Conservation (phyloP, 1,140 invertebrate genomes). For the Octopus bimaculoides region DNA sequence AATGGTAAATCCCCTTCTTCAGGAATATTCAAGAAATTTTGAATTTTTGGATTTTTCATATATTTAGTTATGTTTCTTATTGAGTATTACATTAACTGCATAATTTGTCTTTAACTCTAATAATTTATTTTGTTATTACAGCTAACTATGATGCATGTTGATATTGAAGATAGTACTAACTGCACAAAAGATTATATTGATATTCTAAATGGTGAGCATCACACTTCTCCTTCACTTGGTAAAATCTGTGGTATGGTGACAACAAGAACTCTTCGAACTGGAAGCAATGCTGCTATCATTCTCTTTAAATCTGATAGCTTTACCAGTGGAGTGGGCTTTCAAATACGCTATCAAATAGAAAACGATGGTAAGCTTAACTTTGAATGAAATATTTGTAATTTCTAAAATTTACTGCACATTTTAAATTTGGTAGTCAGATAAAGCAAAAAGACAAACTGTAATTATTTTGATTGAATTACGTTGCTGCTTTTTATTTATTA, state of each 20-base stretch:
- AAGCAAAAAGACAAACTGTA: too few relatives aligned
- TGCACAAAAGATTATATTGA: conserved; percentile 92
- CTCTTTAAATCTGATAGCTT: conserved; percentile 85
- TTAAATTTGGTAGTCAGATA: too few relatives aligned
- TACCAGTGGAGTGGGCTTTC: conserved; percentile 65
- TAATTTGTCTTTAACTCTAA: too few relatives aligned
- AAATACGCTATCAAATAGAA: conserved; percentile 49
- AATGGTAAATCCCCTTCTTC: too few relatives aligned
- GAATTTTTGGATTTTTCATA: too few relatives aligned
- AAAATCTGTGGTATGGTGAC: conserved; percentile 73
- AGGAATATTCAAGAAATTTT: too few relatives aligned
- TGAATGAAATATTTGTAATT: neutral
- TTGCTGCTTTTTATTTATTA: too few relatives aligned
- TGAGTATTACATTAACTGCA: too few relatives aligned
- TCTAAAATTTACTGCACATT: too few relatives aligned
- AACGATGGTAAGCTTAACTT: conserved; percentile 30
- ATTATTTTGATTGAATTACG: too few relatives aligned
- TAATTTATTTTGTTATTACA: too few relatives aligned
- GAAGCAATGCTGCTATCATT: conserved; percentile 80
- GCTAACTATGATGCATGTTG: neutral
- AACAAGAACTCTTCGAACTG: conserved; percentile 76
- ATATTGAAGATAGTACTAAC: conserved; percentile 53
- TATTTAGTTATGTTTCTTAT: too few relatives aligned
- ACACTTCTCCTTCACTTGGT: conserved; percentile 59
- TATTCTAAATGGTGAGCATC: conserved; percentile 79